Evolutionary conservation across 2,888 invertebrate genomes (phyloP).

Genomic region (Creontiades dilutus): DNA sequence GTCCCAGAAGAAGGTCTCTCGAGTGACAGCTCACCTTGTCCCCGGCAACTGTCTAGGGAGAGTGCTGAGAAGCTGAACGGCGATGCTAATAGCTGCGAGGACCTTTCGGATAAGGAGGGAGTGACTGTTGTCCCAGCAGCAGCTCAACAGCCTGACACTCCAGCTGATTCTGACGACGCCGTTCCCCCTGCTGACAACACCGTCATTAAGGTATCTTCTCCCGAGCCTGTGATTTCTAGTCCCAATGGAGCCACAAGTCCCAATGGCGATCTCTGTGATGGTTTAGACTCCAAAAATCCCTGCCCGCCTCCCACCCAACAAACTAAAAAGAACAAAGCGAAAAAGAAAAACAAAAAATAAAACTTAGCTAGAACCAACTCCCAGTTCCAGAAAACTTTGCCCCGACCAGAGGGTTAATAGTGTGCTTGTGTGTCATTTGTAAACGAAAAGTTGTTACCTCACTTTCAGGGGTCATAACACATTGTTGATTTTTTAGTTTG

Average conservation of each 20-base stretch:
- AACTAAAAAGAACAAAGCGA: slow-evolving; percentile 61
- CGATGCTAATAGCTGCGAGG: neutral
- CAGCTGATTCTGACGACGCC: neutral
- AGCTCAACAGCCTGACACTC: neutral
- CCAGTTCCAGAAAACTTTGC: slow-evolving; percentile 41
- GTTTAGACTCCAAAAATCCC: neutral
- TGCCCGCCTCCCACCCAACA: neutral
- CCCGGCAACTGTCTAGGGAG: slow-evolving; percentile 59
- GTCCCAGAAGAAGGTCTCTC: slow-evolving; percentile 30
- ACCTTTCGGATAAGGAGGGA: slow-evolving; percentile 15
- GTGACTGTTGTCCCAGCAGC: neutral
- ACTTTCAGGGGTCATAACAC: neutral
- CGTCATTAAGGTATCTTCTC: neutral
- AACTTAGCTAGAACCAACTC: neutral
- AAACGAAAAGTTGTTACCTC: slow-evolving; percentile 25
- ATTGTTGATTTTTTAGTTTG: slow-evolving; percentile 12
- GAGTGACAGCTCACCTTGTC: slow-evolving; percentile 61
- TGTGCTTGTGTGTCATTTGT: slow-evolving; percentile 56
- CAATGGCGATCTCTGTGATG: neutral
- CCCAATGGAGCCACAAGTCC: slow-evolving; percentile 33
- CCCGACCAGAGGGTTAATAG: slow-evolving; percentile 40
- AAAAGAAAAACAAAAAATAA: slow-evolving; percentile 67
- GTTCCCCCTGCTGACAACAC: neutral
- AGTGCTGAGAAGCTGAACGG: slow-evolving; percentile 61
- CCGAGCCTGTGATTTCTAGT: slow-evolving; percentile 45